A percentile compares a stretch with the other conserved stretches of the same genome.
These are phyloP conservation scores for Heteromyza rotundicornis DNA, from an alignment of 2,888 invertebrate genomes.

Conservation along the genomic window DNA sequence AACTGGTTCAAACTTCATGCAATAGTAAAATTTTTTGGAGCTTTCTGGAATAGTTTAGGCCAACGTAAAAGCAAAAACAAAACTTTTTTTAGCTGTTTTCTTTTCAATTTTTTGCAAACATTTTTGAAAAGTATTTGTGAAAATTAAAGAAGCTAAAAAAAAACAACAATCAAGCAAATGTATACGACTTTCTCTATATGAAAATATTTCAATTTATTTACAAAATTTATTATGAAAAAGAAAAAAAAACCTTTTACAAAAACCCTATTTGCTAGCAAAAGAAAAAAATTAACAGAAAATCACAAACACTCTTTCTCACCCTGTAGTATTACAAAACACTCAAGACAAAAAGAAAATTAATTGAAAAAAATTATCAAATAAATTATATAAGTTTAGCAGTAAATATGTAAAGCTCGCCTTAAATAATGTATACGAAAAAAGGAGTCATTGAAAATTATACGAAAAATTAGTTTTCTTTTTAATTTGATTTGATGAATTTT, in stretches of 20 bases:
- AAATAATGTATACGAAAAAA: slow-evolving; percentile 34
- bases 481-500: no score
- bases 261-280: no score
- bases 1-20: no score
- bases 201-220: slow-evolving; percentile 42
- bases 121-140: neutral
- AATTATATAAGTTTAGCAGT: slow-evolving; percentile 35
- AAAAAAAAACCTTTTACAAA: no score
- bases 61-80: neutral
- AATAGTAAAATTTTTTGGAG: no score
- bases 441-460: slow-evolving; percentile 17
- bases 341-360: slow-evolving; percentile 39
- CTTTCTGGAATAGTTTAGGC: neutral
- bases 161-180: slow-evolving; percentile 50
- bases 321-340: slow-evolving; percentile 19
- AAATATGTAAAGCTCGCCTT: slow-evolving; percentile 55
- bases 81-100: neutral
- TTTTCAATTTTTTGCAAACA: neutral
- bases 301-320: slow-evolving; percentile 33
- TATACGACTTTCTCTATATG: slow-evolving; percentile 53
- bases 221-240: slow-evolving; percentile 31
- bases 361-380: slow-evolving; percentile 6
- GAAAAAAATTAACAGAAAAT: no score
- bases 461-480: no score
- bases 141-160: neutral